Percentiles rank a stretch among this genome's conserved stretches.
These are phyloP conservation scores for Gastrophryne carolinensis DNA, from an alignment of 2,797 vertebrate genomes.

Conservation along the genomic window DNA sequence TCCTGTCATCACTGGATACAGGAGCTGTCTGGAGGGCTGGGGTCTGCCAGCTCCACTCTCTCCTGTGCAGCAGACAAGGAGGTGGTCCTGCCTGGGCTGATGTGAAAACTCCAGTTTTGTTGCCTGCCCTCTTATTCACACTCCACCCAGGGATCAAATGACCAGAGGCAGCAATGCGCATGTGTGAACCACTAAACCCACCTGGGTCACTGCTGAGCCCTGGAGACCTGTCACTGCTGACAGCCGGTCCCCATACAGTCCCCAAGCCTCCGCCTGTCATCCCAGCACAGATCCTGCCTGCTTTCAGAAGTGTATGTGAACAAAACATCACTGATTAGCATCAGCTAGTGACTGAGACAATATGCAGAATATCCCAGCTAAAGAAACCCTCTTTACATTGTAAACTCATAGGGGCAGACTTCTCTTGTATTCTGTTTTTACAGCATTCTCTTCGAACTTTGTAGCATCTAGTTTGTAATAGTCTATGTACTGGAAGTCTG, in stretches of 20 bases:
- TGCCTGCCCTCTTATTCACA: slow-evolving; percentile 7
- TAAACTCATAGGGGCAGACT: no score
- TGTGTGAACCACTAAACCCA: neutral
- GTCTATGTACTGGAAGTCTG: no score
- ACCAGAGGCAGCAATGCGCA: neutral
- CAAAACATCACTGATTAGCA: no score
- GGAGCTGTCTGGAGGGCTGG: neutral
- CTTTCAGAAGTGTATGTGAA: no score
- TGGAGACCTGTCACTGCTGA: neutral
- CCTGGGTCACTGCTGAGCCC: slow-evolving; percentile 14
- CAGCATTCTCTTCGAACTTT: no score
- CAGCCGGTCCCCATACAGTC: neutral
- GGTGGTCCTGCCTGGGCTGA: slow-evolving; percentile 19
- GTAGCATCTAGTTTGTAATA: no score
- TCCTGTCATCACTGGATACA: slow-evolving; percentile 1
- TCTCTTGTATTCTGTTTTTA: no score
- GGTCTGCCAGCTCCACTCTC: slow-evolving; percentile 10
- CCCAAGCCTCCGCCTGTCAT: neutral
- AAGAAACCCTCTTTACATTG: no score
- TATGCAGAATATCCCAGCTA: no score
- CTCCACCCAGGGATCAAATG: slow-evolving; percentile 20
- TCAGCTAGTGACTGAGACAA: no score
- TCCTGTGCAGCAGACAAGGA: slow-evolving; percentile 10
- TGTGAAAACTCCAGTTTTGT: neutral
- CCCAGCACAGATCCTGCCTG: neutral